These are phyloP conservation scores for Boulengeromyrus knoepffleri DNA, from an alignment of 2,113 vertebrate genomes.

Conservation along the genomic window DNA sequence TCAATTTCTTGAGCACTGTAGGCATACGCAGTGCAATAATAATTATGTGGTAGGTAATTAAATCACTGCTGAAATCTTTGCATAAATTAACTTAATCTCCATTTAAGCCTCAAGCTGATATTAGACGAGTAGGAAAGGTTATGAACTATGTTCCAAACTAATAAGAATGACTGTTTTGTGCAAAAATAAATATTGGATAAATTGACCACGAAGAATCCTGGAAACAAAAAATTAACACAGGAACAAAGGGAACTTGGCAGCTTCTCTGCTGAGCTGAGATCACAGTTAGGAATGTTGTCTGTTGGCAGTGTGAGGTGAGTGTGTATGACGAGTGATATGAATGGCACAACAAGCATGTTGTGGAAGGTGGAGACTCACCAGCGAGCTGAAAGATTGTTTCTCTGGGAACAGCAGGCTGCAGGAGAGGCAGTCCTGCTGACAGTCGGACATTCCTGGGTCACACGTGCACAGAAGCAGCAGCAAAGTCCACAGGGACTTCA, in stretches of 20 bases:
- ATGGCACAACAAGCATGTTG: not conserved
- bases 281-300: not conserved
- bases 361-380: constrained; percentile 53
- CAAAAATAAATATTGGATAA: not conserved
- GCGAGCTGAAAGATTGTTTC: constrained; percentile 65
- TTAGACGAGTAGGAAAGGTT: not conserved
- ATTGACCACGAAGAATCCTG: not conserved
- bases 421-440: constrained; percentile 73
- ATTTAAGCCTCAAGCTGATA: constrained; percentile 12
- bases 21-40: not conserved
- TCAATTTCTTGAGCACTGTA: constrained; percentile 1
- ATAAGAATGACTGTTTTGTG: not conserved
- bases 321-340: not conserved
- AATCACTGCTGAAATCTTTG: constrained; percentile 27
- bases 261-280: not conserved
- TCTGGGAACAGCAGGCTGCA: constrained; percentile 68
- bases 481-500: constrained; percentile 71
- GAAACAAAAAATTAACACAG: not conserved
- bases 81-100: constrained; percentile 18
- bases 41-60: constrained; percentile 33
- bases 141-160: not conserved
- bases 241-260: not conserved
- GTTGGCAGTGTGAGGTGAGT: not conserved
- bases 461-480: constrained; percentile 76
- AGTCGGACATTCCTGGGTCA: constrained; percentile 67